Evolutionary conservation across 2,888 invertebrate species (phyloP).

Genomic region (Sesamia inferens): DNA sequence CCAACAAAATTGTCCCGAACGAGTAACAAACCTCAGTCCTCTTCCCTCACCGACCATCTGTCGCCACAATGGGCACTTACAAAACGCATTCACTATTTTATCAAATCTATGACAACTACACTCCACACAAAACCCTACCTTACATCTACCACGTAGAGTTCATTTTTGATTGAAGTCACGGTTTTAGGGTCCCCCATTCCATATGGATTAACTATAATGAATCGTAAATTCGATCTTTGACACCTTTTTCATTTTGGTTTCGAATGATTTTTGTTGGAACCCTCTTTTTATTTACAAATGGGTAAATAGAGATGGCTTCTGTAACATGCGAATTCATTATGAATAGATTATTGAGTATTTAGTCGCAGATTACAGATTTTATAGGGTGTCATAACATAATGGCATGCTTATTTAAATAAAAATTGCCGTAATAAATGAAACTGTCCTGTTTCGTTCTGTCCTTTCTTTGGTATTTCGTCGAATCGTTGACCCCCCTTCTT

Average conservation of each 20-base stretch:
- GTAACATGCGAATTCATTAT: slow-evolving; percentile 78
- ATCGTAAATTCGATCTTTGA: slow-evolving; percentile 90
- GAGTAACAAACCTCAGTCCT: slow-evolving; percentile 35
- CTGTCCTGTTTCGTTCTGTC: too few relatives aligned
- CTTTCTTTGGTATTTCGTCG: too few relatives aligned
- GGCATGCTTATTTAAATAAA: neutral
- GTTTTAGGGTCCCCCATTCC: slow-evolving; percentile 77
- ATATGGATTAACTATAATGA: slow-evolving; percentile 89
- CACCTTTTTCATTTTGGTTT: slow-evolving; percentile 89
- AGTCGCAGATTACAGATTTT: slow-evolving; percentile 13
- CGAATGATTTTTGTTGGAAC: slow-evolving; percentile 82
- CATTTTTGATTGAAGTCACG: slow-evolving; percentile 38
- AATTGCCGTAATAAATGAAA: neutral
- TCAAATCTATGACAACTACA: slow-evolving; percentile 75
- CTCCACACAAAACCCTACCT: slow-evolving; percentile 33
- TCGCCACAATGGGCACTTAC: slow-evolving; percentile 88
- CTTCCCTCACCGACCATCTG: slow-evolving; percentile 82
- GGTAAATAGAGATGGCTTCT: slow-evolving; percentile 84
- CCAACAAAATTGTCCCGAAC: slow-evolving; percentile 28
- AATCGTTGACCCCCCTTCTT: too few relatives aligned
- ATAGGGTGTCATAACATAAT: slow-evolving; percentile 25
- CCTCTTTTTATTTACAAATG: slow-evolving; percentile 66
- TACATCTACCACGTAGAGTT: slow-evolving; percentile 49
- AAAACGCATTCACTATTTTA: slow-evolving; percentile 85
- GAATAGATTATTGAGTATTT: slow-evolving; percentile 53